Evolutionary conservation across 2,113 vertebrate genomes (phyloP), one percentile per base, ranked within the genome.

Genomic region (Atherinomorus stipes): DNA sequence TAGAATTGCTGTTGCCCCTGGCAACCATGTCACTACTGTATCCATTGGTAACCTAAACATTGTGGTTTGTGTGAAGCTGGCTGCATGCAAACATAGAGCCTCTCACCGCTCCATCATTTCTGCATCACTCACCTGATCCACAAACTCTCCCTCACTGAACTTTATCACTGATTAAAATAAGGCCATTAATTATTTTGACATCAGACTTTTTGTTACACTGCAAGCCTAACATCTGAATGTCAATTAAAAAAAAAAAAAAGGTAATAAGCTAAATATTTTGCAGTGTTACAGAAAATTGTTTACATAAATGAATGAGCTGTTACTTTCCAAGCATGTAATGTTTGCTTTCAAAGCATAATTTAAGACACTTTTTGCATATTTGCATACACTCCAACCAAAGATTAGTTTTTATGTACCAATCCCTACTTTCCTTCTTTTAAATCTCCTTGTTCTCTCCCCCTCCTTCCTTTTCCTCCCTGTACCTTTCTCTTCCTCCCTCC

Each of bases 41-140:
- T 73, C 85, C 64, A 67, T 78, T 71, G 72, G 85, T 81, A 80
- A 87, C 84, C 61, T 71, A 73, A 86, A 86, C 85, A 78, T 44
- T 68, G 6, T 19, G 50, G 34, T 44, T 42, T 4, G 65, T 49
- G 42, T 37, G 22, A 61, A 76, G 68, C 63, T 2, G 63, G 58
- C 18, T 11, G 18, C 57, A 26, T 64, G 18, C 47, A 71, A 2
- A 71, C 50, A 19, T 44, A 47, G 18, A 0, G 15, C 40, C 58
- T 18, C 23, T 77, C 50, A 23, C 28, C 7, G 10, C 12, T 5
- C 51, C 59, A 61, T n/a, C 52, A 9, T n/a, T 34, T 45, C 42
- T 63, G 18, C 40, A 42, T 34, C 64, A 40, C 22, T 7, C 34
- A 74, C 11, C 15, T 1, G 7, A 21, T 71, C 18, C 12, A 9